Evolutionary conservation across 2,113 vertebrate species (phyloP).

Genomic region (Mixornis gularis): DNA sequence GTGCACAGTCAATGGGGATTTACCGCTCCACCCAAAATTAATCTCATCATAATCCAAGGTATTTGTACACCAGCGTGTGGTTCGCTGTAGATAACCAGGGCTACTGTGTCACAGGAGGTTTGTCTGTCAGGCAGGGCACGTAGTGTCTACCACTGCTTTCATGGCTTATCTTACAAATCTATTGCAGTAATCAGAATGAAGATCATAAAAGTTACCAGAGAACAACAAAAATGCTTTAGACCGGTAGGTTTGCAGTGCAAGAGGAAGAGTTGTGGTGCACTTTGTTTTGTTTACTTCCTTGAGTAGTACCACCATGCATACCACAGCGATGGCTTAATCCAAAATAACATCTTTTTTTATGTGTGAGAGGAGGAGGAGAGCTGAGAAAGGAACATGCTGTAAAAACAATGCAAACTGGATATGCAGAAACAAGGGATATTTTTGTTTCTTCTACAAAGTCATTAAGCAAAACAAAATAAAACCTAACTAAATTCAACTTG

Average conservation of each 20-base stretch:
- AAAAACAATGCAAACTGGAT: background rate
- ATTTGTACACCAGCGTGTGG: background rate
- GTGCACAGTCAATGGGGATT: background rate
- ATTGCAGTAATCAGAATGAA: background rate
- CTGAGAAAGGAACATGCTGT: background rate
- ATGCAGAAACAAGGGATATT: background rate
- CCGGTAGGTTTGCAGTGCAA: background rate
- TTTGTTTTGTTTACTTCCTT: background rate
- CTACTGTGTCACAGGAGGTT: background rate
- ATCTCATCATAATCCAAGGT: background rate
- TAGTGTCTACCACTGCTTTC: background rate
- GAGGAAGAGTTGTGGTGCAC: background rate
- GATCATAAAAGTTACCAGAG: background rate
- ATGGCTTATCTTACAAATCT: background rate
- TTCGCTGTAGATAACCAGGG: background rate
- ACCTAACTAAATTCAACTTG: background rate
- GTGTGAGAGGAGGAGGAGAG: background rate
- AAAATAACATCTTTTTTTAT: background rate
- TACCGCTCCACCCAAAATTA: constrained; percentile 20
- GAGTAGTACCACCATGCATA: background rate
- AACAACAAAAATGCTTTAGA: background rate
- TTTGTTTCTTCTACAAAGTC: background rate
- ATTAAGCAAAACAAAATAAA: background rate
- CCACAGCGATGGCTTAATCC: background rate
- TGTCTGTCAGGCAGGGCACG: background rate